A percentile compares a stretch with the other conserved stretches of the same genome.
Conservation (phyloP, 92 coral and sea anemone species). For the Zoanthus sociatus region DNA sequence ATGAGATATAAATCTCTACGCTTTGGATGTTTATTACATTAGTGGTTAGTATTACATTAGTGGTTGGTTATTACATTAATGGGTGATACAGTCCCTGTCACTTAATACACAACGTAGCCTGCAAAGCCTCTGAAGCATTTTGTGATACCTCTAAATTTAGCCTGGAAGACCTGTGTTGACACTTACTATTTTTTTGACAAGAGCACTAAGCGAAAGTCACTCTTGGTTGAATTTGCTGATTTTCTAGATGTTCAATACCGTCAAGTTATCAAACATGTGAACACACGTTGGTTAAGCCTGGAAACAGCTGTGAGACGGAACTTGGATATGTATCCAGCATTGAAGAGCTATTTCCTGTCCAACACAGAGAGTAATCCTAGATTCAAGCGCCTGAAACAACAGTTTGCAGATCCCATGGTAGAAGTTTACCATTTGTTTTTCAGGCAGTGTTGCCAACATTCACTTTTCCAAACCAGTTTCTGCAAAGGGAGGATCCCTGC, state of each 20-base stretch:
- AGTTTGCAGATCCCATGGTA: constrained; percentile 48
- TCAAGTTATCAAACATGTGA: constrained; percentile 31
- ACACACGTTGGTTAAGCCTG: constrained; percentile 43
- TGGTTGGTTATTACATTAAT: too few relatives aligned
- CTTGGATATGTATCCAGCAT: constrained; percentile 45
- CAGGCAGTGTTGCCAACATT: constrained; percentile 49
- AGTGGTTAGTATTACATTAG: too few relatives aligned
- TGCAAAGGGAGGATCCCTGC: constrained; percentile 61
- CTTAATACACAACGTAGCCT: constrained; percentile 53
- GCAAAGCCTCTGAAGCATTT: constrained; percentile 67
- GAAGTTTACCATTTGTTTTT: constrained; percentile 51
- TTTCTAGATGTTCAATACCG: constrained; percentile 45
- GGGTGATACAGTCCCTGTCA: constrained; percentile 37
- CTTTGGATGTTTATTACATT: too few relatives aligned
- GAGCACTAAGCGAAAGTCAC: constrained; percentile 42
- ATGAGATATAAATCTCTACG: too few relatives aligned
- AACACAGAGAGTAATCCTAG: constrained; percentile 17
- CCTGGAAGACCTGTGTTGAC: constrained; percentile 32
- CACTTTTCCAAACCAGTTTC: constrained; percentile 32
- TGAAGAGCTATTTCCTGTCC: constrained; percentile 54
- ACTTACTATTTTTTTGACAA: constrained; percentile 45
- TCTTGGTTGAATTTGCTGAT: constrained; percentile 11
- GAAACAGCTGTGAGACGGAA: constrained; percentile 47
- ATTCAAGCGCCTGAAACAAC: constrained; percentile 53
- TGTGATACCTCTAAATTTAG: constrained; percentile 33